phyloP scores from a whole-genome alignment of 2,797 vertebrate genomes.

The Periparus ater region DNA sequence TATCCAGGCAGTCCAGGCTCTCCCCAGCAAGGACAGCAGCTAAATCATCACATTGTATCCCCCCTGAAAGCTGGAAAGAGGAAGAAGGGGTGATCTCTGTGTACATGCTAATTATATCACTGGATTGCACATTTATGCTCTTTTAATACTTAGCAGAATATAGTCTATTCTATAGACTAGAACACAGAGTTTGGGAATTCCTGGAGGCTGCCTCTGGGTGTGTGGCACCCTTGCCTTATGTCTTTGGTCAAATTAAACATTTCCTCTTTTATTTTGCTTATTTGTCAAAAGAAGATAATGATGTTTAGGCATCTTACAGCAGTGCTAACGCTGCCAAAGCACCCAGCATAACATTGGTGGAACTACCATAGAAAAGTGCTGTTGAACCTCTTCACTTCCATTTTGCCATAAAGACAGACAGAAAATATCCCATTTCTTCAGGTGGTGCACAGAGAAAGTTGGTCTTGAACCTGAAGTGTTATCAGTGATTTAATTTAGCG shows the following conservation, averaged over 20 bases:
- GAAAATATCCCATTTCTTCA: not conserved
- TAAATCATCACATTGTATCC: not conserved
- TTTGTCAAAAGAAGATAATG: not conserved
- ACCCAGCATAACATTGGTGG: not conserved
- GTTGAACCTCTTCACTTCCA: not conserved
- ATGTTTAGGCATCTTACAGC: not conserved
- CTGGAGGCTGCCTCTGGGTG: not conserved
- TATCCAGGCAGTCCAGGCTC: not conserved
- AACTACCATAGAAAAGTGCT: not conserved
- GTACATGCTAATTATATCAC: not conserved
- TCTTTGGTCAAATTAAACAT: not conserved
- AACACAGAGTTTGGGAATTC: not conserved
- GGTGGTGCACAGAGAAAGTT: not conserved
- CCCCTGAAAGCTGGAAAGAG: not conserved
- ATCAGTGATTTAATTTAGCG: not conserved
- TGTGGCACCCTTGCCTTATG: rapidly evolving
- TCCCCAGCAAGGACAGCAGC: not conserved
- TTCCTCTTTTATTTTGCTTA: not conserved
- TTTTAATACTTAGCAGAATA: not conserved
- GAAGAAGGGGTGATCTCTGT: not conserved
- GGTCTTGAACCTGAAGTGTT: not conserved
- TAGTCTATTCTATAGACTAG: not conserved
- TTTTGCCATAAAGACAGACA: not conserved
- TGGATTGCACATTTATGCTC: not conserved
- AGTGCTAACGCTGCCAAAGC: not conserved